Evolutionary conservation across 2,797 vertebrate genomes (phyloP), one percentile per base, ranked within the genome.

Genomic region (Tachyglossus aculeatus): DNA sequence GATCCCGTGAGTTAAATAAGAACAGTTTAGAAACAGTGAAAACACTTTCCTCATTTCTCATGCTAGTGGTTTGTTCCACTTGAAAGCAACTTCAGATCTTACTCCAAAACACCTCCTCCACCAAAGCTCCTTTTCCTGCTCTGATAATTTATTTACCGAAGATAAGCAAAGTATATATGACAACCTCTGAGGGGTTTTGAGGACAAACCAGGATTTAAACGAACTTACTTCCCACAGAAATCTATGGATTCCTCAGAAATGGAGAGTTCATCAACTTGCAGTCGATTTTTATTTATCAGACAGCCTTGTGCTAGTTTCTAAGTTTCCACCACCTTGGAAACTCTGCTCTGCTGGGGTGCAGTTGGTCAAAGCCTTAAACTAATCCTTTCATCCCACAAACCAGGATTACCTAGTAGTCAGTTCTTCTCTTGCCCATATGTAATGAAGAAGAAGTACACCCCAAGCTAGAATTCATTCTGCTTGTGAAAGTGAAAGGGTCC

Each of bases 11-110:
- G 50, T 24, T 43, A 48, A 59, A 39, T 3, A 15, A 47, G 55
- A 63, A 9, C 3, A 2, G 39, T 47, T 65, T 62, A 72, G 60
- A 48, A 34, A 32, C 2, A 40, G 34, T 24, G 48, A 59, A 62
- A 13, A 59, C 54, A n/a, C 47, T 63, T 38, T 33, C n/a, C n/a
- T 2, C 33, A 11, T 33, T 39, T 34, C 51, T 65, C 61, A n/a
- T 15, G 3, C 43, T 6, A 2, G 27, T 29, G 13, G 13, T 34
- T 63, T 40, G 51, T 45, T 68, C 47, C 59, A 57, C 37, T 24
- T 67, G 74, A 78, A 63, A 59, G 66, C 50, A 48, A 29, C 45
- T 53, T 33, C 33, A 9, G 57, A 31, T 58, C 45, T n/a, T 21
- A 51, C 39, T 59, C 38, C 45, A 53, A 62, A 27, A 40, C 29